Evolutionary conservation across 2,888 invertebrate genomes (phyloP).

Genomic region (Drosophila affinis): DNA sequence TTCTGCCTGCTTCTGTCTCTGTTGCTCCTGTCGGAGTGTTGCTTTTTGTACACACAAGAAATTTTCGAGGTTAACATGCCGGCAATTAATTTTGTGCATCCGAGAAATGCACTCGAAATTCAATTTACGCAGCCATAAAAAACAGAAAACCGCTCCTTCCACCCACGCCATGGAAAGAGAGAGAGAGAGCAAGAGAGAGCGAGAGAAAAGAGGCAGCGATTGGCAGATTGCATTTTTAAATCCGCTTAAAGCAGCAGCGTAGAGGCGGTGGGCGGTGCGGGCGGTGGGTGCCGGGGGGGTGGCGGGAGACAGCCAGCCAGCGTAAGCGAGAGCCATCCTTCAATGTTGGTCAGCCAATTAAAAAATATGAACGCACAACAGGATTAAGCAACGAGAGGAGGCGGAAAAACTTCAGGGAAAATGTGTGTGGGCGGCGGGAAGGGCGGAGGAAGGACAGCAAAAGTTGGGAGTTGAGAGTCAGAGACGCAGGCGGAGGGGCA

Average conservation of each 20-base stretch:
- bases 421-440: background rate
- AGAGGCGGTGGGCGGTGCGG: background rate
- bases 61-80: constrained; percentile 62
- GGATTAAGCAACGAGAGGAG: constrained; percentile 28
- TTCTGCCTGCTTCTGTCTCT: background rate
- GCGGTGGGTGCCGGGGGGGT: constrained; percentile 11
- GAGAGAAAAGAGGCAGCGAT: constrained; percentile 31
- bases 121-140: constrained; percentile 65
- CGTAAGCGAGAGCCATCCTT: constrained; percentile 26
- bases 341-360: constrained; percentile 57
- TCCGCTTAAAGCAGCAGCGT: constrained; percentile 53
- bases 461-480: background rate
- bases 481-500: background rate
- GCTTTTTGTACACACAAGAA: constrained; percentile 27
- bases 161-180: background rate
- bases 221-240: constrained; percentile 64
- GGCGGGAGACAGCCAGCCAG: background rate
- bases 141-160: constrained; percentile 18
- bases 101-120: constrained; percentile 52
- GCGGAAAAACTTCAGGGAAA: constrained; percentile 13
- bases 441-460: background rate
- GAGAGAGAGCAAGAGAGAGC: background rate
- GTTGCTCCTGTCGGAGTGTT: constrained; percentile 6
- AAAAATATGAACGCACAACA: constrained; percentile 52
- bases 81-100: constrained; percentile 62